Base-by-base conservation (phyloP, 1,140 invertebrate genomes). In the Anoplolepis gracilipes region DNA sequence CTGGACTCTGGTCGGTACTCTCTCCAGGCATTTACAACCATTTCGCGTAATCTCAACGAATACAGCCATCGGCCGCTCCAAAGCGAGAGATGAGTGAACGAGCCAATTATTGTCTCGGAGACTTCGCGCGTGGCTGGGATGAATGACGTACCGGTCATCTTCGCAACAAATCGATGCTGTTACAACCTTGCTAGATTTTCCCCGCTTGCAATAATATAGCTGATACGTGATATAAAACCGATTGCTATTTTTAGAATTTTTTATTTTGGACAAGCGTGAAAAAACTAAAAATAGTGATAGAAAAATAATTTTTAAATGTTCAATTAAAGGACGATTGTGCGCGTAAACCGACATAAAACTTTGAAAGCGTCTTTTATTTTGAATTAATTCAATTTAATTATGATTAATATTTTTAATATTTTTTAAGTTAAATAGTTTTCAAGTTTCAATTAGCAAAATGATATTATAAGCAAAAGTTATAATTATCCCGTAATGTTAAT, bases 11-110 rank as follows among this genome's bases (percentile, higher is more conserved):
- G 69, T 87, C 77, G 8, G 8, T 10, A 10, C 39, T 42, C 90
- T 92, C 90, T 88, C 86, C 85, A 86, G 88, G 92, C 93, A 93
- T 94, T 94, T 94, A 94, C 93, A 93, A 94, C 93, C 92, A 94
- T 94, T 94, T 91, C 91, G 92, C 93, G 93, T 93, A 93, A 94
- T 93, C 93, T 94, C 93, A 90, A 92, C 91, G 91, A 93, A 94
- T 92, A 93, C 93, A 94, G 93, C 93, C 92, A 92, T 93, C 90
- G 91, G 85, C 59, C 88, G 64, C 84, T 55, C 65, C 85, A 89
- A 1, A 49, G 16, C 46, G 46, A 49, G 77, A 81, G 72, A 86
- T 85, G 89, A 6, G 90, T 92, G 91, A 89, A 92, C 92, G 92
- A 92, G 92, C 90, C 92, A 94, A 93, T 94, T 94, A 93, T 93